phyloP scores from a whole-genome alignment of 2,888 invertebrate species.

The Octonoba sinensis region DNA sequence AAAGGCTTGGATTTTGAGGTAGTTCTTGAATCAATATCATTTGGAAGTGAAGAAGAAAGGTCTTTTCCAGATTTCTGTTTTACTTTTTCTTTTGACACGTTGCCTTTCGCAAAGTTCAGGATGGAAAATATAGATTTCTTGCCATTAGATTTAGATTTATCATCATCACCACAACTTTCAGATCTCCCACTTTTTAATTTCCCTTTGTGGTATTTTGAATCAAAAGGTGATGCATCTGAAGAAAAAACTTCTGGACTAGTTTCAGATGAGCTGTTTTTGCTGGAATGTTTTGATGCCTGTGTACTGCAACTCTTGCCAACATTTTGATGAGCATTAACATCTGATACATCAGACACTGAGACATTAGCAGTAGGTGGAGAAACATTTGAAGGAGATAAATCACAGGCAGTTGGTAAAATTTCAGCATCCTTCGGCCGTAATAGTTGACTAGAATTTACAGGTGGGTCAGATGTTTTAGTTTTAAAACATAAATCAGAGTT shows the following conservation, averaged over 20 bases:
- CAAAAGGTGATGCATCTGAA: conserved; percentile 29
- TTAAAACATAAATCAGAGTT: conserved; percentile 27
- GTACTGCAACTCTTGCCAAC: neutral
- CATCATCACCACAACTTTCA: conserved; percentile 48
- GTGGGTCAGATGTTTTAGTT: conserved; percentile 25
- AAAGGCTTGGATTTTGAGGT: conserved; percentile 66
- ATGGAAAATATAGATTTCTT: conserved; percentile 66
- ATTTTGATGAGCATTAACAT: conserved; percentile 26
- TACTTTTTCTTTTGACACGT: conserved; percentile 68
- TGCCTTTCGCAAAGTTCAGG: conserved; percentile 65
- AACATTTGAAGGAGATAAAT: conserved; percentile 1
- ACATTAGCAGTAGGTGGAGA: conserved; percentile 13
- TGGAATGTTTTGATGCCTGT: conserved; percentile 47
- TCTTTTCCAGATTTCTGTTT: conserved; percentile 67
- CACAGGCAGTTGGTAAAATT: neutral
- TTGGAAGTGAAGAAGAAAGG: conserved; percentile 67
- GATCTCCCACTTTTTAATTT: conserved; percentile 32
- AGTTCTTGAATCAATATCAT: conserved; percentile 66
- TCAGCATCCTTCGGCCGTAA: neutral
- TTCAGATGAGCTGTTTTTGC: conserved; percentile 45
- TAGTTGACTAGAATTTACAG: conserved; percentile 48
- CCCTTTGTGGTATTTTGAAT: conserved; percentile 30
- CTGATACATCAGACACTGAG: conserved; percentile 1
- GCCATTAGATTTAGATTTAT: conserved; percentile 64
- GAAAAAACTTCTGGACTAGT: conserved; percentile 55